phyloP scores from a whole-genome alignment of 2,888 invertebrate species.

The Osmoderma eremita region DNA sequence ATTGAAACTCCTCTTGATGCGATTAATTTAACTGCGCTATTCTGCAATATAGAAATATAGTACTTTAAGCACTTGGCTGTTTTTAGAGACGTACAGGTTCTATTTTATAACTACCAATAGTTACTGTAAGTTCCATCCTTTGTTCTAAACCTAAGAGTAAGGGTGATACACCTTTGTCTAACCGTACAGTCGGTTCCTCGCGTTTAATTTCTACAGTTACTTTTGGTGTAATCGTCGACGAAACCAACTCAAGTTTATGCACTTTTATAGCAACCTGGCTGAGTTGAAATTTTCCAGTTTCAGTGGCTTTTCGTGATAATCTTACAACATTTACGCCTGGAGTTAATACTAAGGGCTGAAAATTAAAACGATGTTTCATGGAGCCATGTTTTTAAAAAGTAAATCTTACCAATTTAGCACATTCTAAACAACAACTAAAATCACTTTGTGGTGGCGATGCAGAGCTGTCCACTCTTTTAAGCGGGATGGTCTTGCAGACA shows the following conservation, averaged over 20 bases:
- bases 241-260: conserved; percentile 78
- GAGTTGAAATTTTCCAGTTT: conserved; percentile 76
- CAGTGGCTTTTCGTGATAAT: conserved; percentile 70
- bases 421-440: conserved; percentile 55
- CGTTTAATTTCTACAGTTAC: conserved; percentile 64
- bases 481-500: conserved; percentile 71
- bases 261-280: conserved; percentile 75
- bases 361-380: neutral
- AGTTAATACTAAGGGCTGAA: conserved; percentile 60
- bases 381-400: neutral
- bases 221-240: conserved; percentile 69
- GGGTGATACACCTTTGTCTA: conserved; percentile 71
- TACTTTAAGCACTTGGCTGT: neutral
- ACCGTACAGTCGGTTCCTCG: conserved; percentile 63
- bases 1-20: conserved; percentile 76
- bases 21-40: conserved; percentile 70
- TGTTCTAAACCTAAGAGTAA: conserved; percentile 85
- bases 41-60: conserved; percentile 59
- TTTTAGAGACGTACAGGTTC: conserved; percentile 68
- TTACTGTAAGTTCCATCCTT: conserved; percentile 77
- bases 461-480: conserved; percentile 78
- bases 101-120: conserved; percentile 81
- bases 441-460: conserved; percentile 53
- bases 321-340: conserved; percentile 75
- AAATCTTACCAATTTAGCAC: conserved; percentile 55